Evolutionary conservation across 2,113 vertebrate species (phyloP), one percentile per base, ranked within the genome.

Genomic region (Cinclus mexicanus): DNA sequence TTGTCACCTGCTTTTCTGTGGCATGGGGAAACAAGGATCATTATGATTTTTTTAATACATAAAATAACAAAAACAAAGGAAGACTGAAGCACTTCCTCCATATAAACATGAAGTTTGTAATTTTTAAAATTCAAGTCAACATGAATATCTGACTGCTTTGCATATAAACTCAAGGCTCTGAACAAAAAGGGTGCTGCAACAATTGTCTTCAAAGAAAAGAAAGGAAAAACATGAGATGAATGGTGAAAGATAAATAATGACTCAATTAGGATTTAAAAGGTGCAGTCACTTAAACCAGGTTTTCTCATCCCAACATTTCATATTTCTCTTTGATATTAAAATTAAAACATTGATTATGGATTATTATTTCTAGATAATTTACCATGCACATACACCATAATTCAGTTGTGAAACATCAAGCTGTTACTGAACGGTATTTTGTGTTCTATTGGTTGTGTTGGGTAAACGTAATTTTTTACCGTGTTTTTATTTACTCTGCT

Each of bases 291-390:
- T 80, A 70, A 89, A 89, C 25, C 20, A 64, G 25, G 25, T 46
- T 68, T 5, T 57, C 28, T 65, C 19, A 69, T 89, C 64, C 33
- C 31, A 96, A 37, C 8, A 17, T 64, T 83, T 93, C 37, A 53
- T 55, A 9, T 76, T 44, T 60, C 61, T 64, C 42, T 79, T 64
- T 63, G 46, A 46, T 63, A 90, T 63, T 83, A 70, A 94, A 95
- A 93, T 80, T 35, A 87, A 86, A 74, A 31, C 35, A 88, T 12
- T 83, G 74, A 87, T 91, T 91, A 83, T 35, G 59, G 35, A 91
- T 83, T 80, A 93, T 83, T 69, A 77, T 91, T 91, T 93, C 79
- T 77, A 67, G 71, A 77, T 33, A 53, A 85, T 86, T 86, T 83
- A 7, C 33, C 86, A 44, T 44, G 23, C 68, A 22, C 71, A 83